Base-by-base conservation (phyloP, 2,797 vertebrate species). In the Amazona finschi region DNA sequence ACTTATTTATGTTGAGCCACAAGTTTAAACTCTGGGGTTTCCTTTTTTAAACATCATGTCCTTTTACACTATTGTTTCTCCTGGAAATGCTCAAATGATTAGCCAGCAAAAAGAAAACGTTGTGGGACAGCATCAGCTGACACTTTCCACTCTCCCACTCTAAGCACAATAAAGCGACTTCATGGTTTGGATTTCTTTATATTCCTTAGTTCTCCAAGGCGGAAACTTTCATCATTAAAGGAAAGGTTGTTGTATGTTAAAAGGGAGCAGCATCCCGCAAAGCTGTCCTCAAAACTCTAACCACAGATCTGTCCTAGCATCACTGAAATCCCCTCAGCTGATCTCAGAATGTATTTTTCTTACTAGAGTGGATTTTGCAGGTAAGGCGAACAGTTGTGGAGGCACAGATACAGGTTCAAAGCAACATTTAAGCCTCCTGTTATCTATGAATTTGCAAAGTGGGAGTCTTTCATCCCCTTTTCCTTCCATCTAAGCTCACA, bases 1-100 rank as follows among this genome's bases (percentile, higher is more conserved):
- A 83, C 38, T 96, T 91, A 90, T 92, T 87, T 92, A 85, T 91
- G 31, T 71, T 80, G 49, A 90, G 36, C 33, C 66, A 74, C 49
- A 69, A 33, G 20, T 61, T 90, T 69, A 88, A 88, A 88, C 30
- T 67, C 71, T 33, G 28, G 33, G 16, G 13, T 81, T 91, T 79
- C 28, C 24, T 41, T 74, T 82, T 76, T 67, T 30, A 69, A 88
- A 47, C 20, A 8, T 61, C 10, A 30, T 52, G 33, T 50, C 50
- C 41, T 82, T 91, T 87, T 53, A 76, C n/a, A 16, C n/a, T 71
- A 13, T 62, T 39, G 17, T 69, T 92, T 49, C 55, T 73, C 7
- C 47, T 71, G 30, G 60, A 91, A 82, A 65, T 5, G 2, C 57
- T 77, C 80, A 79, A 80, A 49, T 73, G 10, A 87, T 92, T 66